phyloP scores from a whole-genome alignment of 2,797 vertebrate species.

The Chelmon rostratus region DNA sequence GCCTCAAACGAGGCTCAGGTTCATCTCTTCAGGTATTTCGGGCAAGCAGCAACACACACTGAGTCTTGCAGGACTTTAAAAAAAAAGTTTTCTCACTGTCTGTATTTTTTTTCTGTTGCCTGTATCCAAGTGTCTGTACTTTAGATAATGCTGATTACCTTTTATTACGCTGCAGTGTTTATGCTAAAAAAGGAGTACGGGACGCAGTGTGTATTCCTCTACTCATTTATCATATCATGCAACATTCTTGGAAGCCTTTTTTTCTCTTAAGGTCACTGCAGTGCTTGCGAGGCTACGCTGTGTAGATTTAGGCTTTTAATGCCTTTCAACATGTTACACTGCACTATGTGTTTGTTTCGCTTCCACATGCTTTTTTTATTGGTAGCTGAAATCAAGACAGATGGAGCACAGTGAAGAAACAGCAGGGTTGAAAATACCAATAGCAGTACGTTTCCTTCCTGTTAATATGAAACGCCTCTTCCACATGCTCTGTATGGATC shows the following conservation, averaged over 20 bases:
- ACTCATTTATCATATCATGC: too few relatives aligned
- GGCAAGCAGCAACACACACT: background rate
- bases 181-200: too few relatives aligned
- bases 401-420: background rate
- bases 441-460: constrained; percentile 20
- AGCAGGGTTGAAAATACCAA: constrained; percentile 5
- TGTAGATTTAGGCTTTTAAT: background rate
- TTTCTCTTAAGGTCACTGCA: background rate
- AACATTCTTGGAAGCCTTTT: background rate
- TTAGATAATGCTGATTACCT: too few relatives aligned
- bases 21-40: background rate
- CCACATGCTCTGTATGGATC: background rate
- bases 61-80: background rate
- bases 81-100: background rate
- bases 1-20: background rate
- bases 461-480: constrained; percentile 5
- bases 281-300: background rate
- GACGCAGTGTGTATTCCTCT: too few relatives aligned
- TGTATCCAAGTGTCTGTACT: too few relatives aligned
- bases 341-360: constrained; percentile 14
- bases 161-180: too few relatives aligned
- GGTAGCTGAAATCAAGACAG: background rate
- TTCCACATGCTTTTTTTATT: background rate
- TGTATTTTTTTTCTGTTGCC: too few relatives aligned
- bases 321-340: background rate